Evolutionary conservation across 2,113 vertebrate species (phyloP).

Genomic region (Anser cygnoides): DNA sequence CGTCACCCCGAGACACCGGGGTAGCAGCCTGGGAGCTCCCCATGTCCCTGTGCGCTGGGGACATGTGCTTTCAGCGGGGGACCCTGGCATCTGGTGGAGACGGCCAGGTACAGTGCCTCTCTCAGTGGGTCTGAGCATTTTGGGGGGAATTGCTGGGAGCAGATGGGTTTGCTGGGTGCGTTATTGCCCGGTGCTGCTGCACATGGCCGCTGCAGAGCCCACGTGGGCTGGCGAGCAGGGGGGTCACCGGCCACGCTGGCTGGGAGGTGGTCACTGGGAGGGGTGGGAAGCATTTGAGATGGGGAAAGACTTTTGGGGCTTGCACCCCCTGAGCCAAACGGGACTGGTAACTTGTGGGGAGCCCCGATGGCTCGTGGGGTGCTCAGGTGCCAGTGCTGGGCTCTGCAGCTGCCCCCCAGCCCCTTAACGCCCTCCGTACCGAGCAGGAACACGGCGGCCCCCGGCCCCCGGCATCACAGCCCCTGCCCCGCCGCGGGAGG

Average conservation of each 20-base stretch:
- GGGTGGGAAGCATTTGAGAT: not conserved
- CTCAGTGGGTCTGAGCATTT: not conserved
- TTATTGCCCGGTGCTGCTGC: fast-evolving
- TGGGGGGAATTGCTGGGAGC: fast-evolving
- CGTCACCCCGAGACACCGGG: not conserved
- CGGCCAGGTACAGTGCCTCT: not conserved
- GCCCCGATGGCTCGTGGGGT: not conserved
- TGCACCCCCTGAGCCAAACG: not conserved
- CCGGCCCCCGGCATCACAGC: not conserved
- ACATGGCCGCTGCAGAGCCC: not conserved
- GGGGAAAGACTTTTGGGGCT: fast-evolving
- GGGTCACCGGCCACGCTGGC: fast-evolving
- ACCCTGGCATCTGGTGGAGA: not conserved
- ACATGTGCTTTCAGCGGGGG: not conserved
- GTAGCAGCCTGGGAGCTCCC: not conserved
- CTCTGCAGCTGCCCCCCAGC: not conserved
- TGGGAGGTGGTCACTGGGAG: not conserved
- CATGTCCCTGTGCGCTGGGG: fast-evolving
- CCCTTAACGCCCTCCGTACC: not conserved
- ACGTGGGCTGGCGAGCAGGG: fast-evolving
- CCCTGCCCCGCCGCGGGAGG: not conserved
- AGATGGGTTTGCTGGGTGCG: not conserved
- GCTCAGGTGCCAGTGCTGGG: not conserved
- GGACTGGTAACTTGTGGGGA: not conserved
- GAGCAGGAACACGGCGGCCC: not conserved